Percentiles rank a stretch among this genome's conserved stretches.
Conservation (phyloP, 2,888 invertebrate species). For the Tanytarsus gracilentus region DNA sequence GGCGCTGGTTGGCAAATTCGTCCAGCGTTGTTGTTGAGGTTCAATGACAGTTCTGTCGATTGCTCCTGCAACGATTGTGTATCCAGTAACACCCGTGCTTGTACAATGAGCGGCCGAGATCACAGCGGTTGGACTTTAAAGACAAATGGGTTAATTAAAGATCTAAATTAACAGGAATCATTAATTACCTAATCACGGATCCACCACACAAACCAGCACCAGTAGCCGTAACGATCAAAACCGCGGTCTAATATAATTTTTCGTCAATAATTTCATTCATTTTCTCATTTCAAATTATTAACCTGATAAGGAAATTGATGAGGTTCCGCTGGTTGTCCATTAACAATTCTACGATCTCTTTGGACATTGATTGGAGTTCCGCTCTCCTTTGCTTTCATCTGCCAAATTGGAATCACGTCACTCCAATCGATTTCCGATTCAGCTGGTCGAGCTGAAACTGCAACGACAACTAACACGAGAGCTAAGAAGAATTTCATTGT, state of each 20-base stretch:
- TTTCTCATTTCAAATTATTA: not conserved
- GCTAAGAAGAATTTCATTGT: not conserved
- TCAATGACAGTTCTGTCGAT: not conserved
- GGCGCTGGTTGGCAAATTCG: not conserved
- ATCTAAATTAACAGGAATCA: constrained; percentile 17
- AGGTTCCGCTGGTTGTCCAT: not conserved
- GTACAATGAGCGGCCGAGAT: constrained; percentile 8
- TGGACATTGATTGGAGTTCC: not conserved
- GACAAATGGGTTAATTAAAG: not conserved
- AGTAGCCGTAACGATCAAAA: not conserved
- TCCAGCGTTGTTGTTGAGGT: constrained; percentile 1
- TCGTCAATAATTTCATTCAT: not conserved
- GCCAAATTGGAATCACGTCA: not conserved
- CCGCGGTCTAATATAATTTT: not conserved
- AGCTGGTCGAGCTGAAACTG: not conserved
- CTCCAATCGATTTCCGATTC: not conserved
- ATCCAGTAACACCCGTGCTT: not conserved
- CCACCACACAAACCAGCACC: constrained; percentile 18
- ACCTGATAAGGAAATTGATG: constrained; percentile 27
- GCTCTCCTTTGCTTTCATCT: not conserved
- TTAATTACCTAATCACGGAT: not conserved
- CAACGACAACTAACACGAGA: constrained; percentile 3
- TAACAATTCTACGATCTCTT: constrained; percentile 20
- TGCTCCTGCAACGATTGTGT: not conserved
- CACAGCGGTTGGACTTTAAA: not conserved